Conservation (phyloP, 2,888 invertebrate species). For the Falcaria lacertinaria region DNA sequence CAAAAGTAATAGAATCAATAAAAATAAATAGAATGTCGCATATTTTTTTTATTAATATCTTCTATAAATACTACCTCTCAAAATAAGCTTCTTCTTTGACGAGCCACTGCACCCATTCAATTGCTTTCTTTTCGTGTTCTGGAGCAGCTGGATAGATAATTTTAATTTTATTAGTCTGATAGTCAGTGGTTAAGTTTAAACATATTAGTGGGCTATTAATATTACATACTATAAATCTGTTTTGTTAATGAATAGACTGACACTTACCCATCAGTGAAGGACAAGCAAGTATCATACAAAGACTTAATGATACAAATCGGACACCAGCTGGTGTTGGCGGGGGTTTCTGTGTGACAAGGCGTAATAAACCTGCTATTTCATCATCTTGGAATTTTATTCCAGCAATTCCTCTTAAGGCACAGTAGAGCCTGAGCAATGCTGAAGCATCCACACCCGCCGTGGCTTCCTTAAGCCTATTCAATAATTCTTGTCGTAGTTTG, state of each 20-base stretch:
- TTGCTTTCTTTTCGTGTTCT: slow-evolving; percentile 90
- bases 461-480: slow-evolving; percentile 84
- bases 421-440: slow-evolving; percentile 93
- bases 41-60: too few relatives aligned
- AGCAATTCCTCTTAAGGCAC: slow-evolving; percentile 95
- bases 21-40: too few relatives aligned
- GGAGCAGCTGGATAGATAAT: slow-evolving; percentile 69
- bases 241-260: slow-evolving; percentile 6
- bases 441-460: slow-evolving; percentile 90
- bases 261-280: slow-evolving; percentile 87
- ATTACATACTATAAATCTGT: neutral
- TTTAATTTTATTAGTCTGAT: neutral
- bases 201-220: too few relatives aligned
- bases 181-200: too few relatives aligned
- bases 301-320: slow-evolving; percentile 93
- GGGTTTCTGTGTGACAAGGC: slow-evolving; percentile 92
- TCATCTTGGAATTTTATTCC: slow-evolving; percentile 96
- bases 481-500: slow-evolving; percentile 88
- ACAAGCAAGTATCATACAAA: slow-evolving; percentile 97
- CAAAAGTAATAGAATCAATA: too few relatives aligned
- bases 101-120: slow-evolving; percentile 97
- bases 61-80: slow-evolving; percentile 77
- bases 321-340: slow-evolving; percentile 95
- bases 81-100: slow-evolving; percentile 94
- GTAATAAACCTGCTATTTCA: slow-evolving; percentile 90